Base-by-base conservation (phyloP, 2,888 invertebrate species). In the Synanthedon tipuliformis region DNA sequence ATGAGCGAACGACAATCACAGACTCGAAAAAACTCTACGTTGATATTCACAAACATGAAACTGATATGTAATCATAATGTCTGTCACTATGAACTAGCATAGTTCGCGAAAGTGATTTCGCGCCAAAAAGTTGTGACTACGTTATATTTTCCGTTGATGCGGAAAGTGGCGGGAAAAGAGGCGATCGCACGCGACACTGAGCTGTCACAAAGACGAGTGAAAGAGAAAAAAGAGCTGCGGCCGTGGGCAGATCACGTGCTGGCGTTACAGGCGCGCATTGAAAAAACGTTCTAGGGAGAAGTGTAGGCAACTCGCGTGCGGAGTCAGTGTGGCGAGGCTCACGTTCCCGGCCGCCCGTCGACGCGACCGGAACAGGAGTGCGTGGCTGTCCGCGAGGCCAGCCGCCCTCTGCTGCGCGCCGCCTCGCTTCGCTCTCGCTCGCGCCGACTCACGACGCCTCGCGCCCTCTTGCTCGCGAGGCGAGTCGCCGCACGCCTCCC, bases 331-430 rank as follows among this genome's bases (percentile, higher is more conserved):
- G 75, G 78, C 75, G 75, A 81, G 78, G 79, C 80, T 76, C 85
- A 83, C 81, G 83, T 70, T 81, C 83, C 83, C 81, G 80, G 84
- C 81, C 81, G 85, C 86, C 83, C 81, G 80, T 84, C 81, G 82
- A 80, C 86, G 83, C 88, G 85, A 85, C 84, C 88, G 86, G 85
- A 82, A 80, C 81, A 77, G 81, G 81, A 82, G 86, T 85, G 85
- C 80, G 82, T 84, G 81, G 79, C 85, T 77, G 78, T 65, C 71
- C 70, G 78, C 71, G 73, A 74, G 84, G 76, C 84, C 84, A 74
- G 68, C 85, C 88, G 88, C 88, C 87, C 87, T 88, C 87, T 75
- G 84, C 84, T 81, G 80, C 86, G 86, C 89, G 88, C 89, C 89
- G 89, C 89, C 89, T 89, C 88, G 77, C 77, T 59, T 60, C 64